Evolutionary conservation across 2,797 vertebrate species (phyloP).

Genomic region (Hipposideros larvatus): DNA sequence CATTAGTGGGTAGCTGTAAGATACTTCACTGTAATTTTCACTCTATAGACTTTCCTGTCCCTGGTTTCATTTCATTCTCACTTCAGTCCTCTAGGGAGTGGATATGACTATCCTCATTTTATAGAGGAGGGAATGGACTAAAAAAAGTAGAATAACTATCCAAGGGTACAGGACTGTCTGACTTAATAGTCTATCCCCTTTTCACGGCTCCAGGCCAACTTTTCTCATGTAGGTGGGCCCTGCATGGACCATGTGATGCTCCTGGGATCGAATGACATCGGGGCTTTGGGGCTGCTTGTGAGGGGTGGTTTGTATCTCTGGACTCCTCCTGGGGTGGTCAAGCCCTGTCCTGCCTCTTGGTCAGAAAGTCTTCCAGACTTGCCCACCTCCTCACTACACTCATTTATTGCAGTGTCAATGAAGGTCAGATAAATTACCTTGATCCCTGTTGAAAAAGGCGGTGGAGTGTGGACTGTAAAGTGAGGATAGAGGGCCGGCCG

Average conservation of each 20-base stretch:
- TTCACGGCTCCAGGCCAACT: background rate
- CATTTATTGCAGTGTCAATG: background rate
- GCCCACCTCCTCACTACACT: background rate
- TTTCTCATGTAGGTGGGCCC: background rate
- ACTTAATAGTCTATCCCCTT: background rate
- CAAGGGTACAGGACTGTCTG: background rate
- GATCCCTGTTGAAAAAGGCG: background rate
- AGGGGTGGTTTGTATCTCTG: constrained; percentile 8
- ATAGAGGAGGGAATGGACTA: background rate
- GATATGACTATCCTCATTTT: constrained; percentile 17
- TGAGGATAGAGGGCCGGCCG: background rate
- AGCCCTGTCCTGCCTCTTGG: background rate
- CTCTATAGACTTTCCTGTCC: background rate
- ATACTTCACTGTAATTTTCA: constrained; percentile 40
- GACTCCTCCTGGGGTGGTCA: background rate
- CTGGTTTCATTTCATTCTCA: constrained; percentile 11
- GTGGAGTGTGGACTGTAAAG: background rate
- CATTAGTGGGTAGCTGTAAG: background rate
- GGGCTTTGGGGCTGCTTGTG: background rate
- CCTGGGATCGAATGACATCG: background rate
- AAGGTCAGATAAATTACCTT: constrained; percentile 21
- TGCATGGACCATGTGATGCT: constrained; percentile 5
- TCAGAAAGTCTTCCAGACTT: background rate
- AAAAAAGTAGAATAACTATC: background rate
- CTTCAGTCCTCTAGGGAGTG: background rate